Base-by-base conservation (phyloP, 2,888 invertebrate genomes). In the Ischnura elegans region DNA sequence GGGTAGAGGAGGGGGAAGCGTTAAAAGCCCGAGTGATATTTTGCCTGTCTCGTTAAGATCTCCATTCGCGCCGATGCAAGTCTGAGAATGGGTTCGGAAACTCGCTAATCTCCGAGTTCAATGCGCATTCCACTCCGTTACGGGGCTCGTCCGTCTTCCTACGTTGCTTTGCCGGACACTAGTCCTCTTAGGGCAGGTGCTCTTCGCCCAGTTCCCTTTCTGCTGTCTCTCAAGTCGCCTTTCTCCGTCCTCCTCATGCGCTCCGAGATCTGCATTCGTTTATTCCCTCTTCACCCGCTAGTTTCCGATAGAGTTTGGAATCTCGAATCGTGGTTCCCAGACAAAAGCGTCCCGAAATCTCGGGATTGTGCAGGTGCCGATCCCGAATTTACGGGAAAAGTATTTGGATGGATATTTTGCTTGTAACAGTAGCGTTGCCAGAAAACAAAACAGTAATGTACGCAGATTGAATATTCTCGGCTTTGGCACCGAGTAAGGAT, bases 31-130 rank as follows among this genome's bases (percentile, higher is more conserved):
- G 29, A 76, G 66, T 76, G 66, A 36, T 76, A 76, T 76, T 76
- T 76, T 76, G 29, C 66, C 66, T 76, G 66, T 76, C 66, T 76
- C 66, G 66, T 76, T 76, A 76, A 76, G 66, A 29, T 76, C 66
- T 29, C 66, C 29, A 76, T 76, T 76, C 66, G 66, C 29, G 29
- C 66, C 66, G 66, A 76, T 76, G 66, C 66, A 29, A 76, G 36
- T 76, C 66, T 29, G 36, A 76, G 66, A 76, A 36, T 76, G 66
- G 66, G 8, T 76, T 76, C 55, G 47, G 55, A 87, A 90, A 21
- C 43, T 86, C 86, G 86, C 61, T 43, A 42, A 42, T 21, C 66
- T 76, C 66, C 66, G 10, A 19, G 10, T 36, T 4, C 55, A 42
- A 21, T 3, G 6, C 55, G n/a, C 55, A 25, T 55, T 42, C 55